Conservation (phyloP, 2,888 invertebrate species). For the Volucella inanis region DNA sequence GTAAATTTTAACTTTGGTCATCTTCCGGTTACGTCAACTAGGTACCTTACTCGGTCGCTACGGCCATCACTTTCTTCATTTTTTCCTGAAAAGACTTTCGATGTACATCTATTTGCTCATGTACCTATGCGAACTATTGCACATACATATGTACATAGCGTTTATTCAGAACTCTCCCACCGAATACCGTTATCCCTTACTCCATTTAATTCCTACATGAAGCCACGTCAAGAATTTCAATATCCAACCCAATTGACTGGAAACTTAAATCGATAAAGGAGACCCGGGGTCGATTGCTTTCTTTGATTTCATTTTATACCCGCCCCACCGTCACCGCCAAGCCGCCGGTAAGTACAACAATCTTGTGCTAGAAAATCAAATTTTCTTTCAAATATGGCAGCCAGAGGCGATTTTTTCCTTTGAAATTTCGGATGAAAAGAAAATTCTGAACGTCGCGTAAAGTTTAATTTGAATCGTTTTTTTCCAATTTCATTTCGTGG, state of each 20-base stretch:
- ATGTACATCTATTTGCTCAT: too few species aligned
- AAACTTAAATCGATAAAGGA: constrained; percentile 5
- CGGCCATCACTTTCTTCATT: too few species aligned
- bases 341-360: background rate
- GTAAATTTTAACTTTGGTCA: too few species aligned
- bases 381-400: constrained; percentile 19
- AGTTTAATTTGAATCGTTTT: constrained; percentile 49
- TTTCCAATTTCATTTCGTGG: constrained; percentile 32
- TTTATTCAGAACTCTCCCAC: too few species aligned
- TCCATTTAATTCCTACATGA: too few species aligned
- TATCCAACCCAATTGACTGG: constrained; percentile 26
- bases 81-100: too few species aligned
- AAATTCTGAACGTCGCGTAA: background rate
- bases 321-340: too few species aligned
- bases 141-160: too few species aligned
- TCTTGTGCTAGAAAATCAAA: constrained; percentile 22
- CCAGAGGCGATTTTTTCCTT: constrained; percentile 42
- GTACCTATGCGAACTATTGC: too few species aligned
- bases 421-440: constrained; percentile 39
- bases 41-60: too few species aligned
- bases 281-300: background rate
- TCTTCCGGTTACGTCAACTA: too few species aligned
- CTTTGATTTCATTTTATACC: constrained; percentile 5
- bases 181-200: too few species aligned
- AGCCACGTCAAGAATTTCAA: constrained; percentile 29